These are phyloP conservation scores for Pseudotriccus pelzelni DNA, from an alignment of 2,797 vertebrate genomes.

Conservation along the genomic window DNA sequence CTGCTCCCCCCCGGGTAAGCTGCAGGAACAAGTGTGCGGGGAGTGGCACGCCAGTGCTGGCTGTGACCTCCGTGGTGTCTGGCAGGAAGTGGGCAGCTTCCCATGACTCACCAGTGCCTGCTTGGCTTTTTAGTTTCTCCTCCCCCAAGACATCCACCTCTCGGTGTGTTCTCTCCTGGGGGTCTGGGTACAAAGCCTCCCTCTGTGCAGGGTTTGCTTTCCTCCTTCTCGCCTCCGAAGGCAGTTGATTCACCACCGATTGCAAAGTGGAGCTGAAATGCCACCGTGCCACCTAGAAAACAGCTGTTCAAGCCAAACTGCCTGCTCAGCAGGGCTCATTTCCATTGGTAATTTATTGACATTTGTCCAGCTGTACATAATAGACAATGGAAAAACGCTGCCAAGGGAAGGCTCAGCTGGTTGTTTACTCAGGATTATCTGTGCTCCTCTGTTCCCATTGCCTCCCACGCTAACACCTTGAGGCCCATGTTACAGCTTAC, in stretches of 20 bases:
- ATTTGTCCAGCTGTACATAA: background rate
- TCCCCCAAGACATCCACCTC: background rate
- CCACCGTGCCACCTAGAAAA: background rate
- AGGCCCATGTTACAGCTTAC: rapidly evolving
- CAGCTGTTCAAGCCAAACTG: background rate
- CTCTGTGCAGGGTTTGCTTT: background rate
- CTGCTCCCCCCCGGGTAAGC: background rate
- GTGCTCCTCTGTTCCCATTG: background rate
- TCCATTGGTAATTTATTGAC: conserved; percentile 5
- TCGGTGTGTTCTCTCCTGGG: background rate
- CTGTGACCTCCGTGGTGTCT: background rate
- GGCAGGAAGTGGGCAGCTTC: background rate
- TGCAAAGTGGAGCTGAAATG: background rate
- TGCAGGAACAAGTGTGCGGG: background rate
- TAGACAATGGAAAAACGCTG: background rate
- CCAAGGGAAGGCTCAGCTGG: background rate
- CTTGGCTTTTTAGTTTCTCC: background rate
- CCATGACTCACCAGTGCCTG: background rate
- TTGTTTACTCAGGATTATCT: conserved; percentile 9
- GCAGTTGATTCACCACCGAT: background rate
- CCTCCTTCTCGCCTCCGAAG: background rate
- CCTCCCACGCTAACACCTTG: background rate
- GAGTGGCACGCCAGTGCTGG: background rate
- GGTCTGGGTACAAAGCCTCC: background rate
- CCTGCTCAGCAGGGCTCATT: background rate